A percentile compares a stretch with the other conserved stretches of the same genome.
These are phyloP conservation scores for Oncorhynchus kisutch DNA, from an alignment of 2,113 vertebrate species.

Conservation along the genomic window DNA sequence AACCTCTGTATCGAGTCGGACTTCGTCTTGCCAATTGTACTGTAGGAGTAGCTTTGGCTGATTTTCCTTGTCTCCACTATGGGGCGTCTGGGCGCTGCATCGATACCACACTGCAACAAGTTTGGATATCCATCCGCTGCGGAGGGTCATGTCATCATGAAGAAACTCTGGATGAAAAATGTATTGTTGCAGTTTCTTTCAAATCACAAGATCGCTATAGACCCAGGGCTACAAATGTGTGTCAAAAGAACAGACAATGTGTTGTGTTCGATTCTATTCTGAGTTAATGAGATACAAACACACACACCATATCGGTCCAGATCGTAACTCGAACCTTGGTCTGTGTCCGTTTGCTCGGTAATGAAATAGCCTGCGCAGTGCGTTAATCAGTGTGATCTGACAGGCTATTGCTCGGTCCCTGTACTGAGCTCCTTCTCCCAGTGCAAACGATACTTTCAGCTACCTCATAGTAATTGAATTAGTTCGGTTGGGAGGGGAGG, in stretches of 20 bases:
- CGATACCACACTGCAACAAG: constrained; percentile 23
- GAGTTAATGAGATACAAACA: no score
- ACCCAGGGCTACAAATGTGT: no score
- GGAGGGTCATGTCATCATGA: no score
- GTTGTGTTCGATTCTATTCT: no score
- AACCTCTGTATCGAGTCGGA: no score
- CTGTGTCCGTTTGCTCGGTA: constrained; percentile 32
- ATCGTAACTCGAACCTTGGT: constrained; percentile 22
- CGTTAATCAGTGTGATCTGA: constrained; percentile 35
- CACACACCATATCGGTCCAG: not conserved
- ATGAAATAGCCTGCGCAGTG: constrained; percentile 46
- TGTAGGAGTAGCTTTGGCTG: constrained; percentile 6
- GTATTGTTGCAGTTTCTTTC: no score
- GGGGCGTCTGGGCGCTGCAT: constrained; percentile 79
- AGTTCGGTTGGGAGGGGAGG: constrained; percentile 79
- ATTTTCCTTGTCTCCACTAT: constrained; percentile 70
- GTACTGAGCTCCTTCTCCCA: constrained; percentile 47
- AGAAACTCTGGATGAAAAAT: no score
- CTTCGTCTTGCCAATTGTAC: no score
- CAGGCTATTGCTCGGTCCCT: constrained; percentile 33
- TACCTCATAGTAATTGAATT: constrained; percentile 85
- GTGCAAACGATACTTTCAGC: constrained; percentile 56
- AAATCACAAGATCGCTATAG: no score
- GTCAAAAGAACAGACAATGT: no score
- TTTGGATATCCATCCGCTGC: constrained; percentile 7